These are phyloP conservation scores for Xylota sylvarum DNA, from an alignment of 2,888 invertebrate genomes.

Conservation along the genomic window DNA sequence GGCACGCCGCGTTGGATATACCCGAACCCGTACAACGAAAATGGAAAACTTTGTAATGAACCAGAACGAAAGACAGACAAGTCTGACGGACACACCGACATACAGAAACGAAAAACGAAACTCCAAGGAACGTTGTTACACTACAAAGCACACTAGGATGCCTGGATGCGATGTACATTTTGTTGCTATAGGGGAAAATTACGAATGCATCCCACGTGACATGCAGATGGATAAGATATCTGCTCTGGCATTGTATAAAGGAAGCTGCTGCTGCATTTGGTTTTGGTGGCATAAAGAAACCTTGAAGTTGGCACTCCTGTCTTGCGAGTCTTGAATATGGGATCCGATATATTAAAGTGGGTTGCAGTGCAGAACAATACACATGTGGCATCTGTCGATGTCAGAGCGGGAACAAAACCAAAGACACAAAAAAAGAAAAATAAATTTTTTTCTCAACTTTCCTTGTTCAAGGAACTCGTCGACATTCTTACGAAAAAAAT, in stretches of 20 bases:
- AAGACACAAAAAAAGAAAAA: neutral
- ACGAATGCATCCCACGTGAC: conserved; percentile 69
- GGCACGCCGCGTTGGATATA: neutral
- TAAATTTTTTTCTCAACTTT: conserved; percentile 25
- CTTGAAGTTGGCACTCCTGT: conserved; percentile 48
- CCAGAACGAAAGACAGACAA: conserved; percentile 30
- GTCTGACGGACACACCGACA: conserved; percentile 38
- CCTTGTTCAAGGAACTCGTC: conserved; percentile 27
- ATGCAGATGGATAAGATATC: conserved; percentile 67
- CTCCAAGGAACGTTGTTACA: conserved; percentile 29
- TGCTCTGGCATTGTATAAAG: neutral
- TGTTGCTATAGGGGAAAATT: conserved; percentile 34
- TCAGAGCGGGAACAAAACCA: conserved; percentile 20
- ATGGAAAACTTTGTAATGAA: conserved; percentile 62
- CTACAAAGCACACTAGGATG: neutral
- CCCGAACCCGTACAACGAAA: neutral
- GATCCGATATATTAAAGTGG: conserved; percentile 23
- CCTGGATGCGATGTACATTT: conserved; percentile 32
- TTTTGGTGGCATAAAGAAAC: conserved; percentile 24
- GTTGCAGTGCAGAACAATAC: conserved; percentile 22
- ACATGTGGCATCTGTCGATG: conserved; percentile 69
- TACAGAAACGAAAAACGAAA: neutral
- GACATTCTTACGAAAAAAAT: neutral
- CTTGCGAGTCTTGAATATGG: conserved; percentile 37
- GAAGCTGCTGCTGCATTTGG: neutral